Evolutionary conservation across 2,113 vertebrate species (phyloP).

Genomic region (Peucedramus taeniatus): DNA sequence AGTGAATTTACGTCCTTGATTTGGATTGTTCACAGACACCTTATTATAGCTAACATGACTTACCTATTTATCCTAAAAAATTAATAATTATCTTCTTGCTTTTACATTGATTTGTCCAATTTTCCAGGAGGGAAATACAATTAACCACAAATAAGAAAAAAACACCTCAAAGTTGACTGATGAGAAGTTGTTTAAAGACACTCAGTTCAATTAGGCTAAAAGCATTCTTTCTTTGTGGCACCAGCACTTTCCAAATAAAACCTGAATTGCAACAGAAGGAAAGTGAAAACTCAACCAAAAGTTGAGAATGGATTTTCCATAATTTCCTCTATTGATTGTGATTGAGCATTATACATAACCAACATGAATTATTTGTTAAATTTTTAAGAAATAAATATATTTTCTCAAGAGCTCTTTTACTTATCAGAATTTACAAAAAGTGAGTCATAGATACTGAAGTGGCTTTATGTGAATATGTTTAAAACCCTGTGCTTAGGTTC

Average conservation of each 20-base stretch:
- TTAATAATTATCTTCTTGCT: not conserved
- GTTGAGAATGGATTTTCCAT: not conserved
- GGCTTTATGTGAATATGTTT: not conserved
- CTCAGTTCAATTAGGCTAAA: conserved; percentile 72
- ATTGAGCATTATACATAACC: not conserved
- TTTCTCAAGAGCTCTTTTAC: not conserved
- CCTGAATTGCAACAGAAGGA: not conserved
- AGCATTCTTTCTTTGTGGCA: conserved; percentile 51
- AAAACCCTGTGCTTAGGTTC: not conserved
- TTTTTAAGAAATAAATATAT: not conserved
- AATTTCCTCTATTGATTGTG: not conserved
- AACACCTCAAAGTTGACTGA: conserved; percentile 57
- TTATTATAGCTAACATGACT: not conserved
- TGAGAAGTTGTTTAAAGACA: conserved; percentile 59
- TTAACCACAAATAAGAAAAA: conserved; percentile 50
- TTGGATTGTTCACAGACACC: not conserved
- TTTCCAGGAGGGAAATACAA: conserved; percentile 59
- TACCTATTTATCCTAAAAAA: conserved; percentile 2
- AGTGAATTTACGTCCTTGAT: not conserved
- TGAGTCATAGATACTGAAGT: not conserved
- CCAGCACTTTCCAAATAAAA: not conserved
- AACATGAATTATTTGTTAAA: not conserved
- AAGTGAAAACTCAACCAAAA: not conserved
- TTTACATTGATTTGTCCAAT: conserved; percentile 50
- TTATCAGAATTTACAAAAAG: not conserved